Percentiles rank a stretch among this genome's conserved stretches.
These are phyloP conservation scores for Recurvirostra avosetta DNA, from an alignment of 2,113 vertebrate species.

Conservation along the genomic window DNA sequence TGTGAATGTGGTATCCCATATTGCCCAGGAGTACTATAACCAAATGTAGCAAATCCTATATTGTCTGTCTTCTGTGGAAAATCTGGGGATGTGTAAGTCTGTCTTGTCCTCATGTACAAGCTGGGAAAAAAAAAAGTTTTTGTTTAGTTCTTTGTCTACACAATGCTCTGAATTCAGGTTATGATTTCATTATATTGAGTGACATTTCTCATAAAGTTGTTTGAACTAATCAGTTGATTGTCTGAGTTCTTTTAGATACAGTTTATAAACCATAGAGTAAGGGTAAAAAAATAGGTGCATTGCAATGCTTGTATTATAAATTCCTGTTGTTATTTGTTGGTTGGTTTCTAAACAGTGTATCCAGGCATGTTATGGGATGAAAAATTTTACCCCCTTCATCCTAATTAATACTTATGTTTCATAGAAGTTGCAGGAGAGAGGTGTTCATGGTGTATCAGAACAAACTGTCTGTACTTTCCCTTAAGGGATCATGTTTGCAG, in stretches of 20 bases:
- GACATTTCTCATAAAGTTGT: not conserved
- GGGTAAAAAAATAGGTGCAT: not conserved
- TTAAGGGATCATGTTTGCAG: not conserved
- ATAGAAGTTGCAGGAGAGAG: not conserved
- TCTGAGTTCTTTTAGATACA: not conserved
- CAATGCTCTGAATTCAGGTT: not conserved
- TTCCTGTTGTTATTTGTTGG: not conserved
- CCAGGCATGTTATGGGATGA: not conserved
- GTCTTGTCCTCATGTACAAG: not conserved
- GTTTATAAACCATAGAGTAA: not conserved
- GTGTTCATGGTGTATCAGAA: not conserved
- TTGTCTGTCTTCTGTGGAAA: not conserved
- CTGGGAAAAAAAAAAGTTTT: not conserved
- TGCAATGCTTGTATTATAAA: not conserved
- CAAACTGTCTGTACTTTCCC: not conserved
- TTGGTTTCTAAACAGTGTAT: not conserved
- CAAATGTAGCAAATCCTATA: not conserved
- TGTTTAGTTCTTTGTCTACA: not conserved
- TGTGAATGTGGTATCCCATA: not conserved
- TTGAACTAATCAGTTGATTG: not conserved
- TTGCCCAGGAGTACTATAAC: not conserved
- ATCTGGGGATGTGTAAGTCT: not conserved
- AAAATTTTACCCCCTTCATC: not conserved
- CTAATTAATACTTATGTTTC: not conserved
- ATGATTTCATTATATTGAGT: not conserved